Conservation (phyloP, 1,140 invertebrate genomes). For the Drosophila yakuba region DNA sequence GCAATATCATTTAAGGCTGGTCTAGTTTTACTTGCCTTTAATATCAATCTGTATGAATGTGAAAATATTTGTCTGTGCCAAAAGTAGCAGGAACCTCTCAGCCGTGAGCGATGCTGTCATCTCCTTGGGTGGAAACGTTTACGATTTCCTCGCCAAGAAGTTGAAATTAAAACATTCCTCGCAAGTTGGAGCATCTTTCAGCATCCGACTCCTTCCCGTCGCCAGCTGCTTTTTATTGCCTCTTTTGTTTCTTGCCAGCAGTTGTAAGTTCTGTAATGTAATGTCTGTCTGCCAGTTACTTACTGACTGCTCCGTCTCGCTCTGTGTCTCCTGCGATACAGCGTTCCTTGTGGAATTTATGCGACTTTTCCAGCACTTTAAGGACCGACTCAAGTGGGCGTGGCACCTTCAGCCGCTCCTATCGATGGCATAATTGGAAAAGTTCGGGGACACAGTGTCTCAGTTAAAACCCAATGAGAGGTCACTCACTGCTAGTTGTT, state of each 20-base stretch:
- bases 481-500: conserved; percentile 23
- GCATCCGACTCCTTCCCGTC: conserved; percentile 11
- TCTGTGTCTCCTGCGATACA: not conserved
- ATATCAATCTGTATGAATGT: not conserved
- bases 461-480: conserved; percentile 44
- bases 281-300: conserved; percentile 45
- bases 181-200: conserved; percentile 33
- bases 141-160: conserved; percentile 26
- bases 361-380: conserved; percentile 47
- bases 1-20: not conserved
- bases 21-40: not conserved
- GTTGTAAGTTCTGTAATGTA: conserved; percentile 38
- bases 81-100: not conserved
- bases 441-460: conserved; percentile 31
- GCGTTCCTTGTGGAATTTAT: conserved; percentile 51
- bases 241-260: conserved; percentile 41
- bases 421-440: conserved; percentile 66
- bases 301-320: conserved; percentile 34
- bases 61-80: not conserved
- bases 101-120: conserved; percentile 5
- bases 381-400: conserved; percentile 4
- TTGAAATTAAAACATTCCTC: conserved; percentile 78
- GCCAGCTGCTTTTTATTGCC: conserved; percentile 49
- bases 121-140: not conserved
- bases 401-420: conserved; percentile 11